Evolutionary conservation across 2,113 vertebrate species (phyloP).

Genomic region (Lathamus discolor): DNA sequence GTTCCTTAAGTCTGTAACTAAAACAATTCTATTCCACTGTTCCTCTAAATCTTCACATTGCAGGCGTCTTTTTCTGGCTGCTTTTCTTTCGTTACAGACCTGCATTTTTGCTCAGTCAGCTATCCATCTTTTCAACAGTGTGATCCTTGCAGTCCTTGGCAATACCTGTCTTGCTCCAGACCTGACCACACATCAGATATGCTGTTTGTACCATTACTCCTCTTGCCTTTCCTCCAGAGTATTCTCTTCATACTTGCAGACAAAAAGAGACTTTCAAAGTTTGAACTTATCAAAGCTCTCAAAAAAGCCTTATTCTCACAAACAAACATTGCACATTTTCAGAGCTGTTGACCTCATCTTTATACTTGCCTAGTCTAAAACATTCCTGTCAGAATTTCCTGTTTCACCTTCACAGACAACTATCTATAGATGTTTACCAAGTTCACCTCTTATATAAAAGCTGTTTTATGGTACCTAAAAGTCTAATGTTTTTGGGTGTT

Average conservation of each 20-base stretch:
- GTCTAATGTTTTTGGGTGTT: background rate
- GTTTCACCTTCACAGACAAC: background rate
- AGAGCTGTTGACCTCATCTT: background rate
- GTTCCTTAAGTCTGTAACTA: background rate
- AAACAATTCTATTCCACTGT: background rate
- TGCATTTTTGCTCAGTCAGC: background rate
- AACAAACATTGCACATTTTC: background rate
- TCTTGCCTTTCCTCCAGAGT: background rate
- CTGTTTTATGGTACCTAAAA: background rate
- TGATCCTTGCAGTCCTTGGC: background rate
- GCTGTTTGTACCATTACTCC: background rate
- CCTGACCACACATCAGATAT: background rate
- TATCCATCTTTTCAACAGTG: background rate
- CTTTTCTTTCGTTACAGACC: background rate
- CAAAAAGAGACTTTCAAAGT: background rate
- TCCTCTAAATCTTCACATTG: background rate
- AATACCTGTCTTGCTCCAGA: background rate
- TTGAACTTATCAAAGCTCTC: background rate
- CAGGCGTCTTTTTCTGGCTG: background rate
- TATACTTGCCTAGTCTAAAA: background rate
- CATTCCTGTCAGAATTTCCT: background rate
- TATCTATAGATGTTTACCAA: background rate
- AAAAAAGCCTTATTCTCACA: background rate
- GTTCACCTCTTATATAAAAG: background rate
- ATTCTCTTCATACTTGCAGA: background rate